Evolutionary conservation across 2,888 invertebrate species (phyloP), one percentile per base, ranked within the genome.

Genomic region (Athalia circularis): DNA sequence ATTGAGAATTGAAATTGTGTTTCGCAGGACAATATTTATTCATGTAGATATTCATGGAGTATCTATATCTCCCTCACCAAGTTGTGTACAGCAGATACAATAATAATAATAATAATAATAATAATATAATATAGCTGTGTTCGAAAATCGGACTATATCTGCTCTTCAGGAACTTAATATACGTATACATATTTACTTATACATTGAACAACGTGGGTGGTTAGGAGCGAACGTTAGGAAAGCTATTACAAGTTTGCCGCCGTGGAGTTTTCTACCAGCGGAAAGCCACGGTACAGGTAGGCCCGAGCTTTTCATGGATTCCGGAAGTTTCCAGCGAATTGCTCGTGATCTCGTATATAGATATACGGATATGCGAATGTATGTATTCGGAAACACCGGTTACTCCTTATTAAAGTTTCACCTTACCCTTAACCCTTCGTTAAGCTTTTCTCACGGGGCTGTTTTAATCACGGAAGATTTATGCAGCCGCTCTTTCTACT

Each of bases 391-490:
- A 72, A 62, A 64, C 70, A 52, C 70, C 72, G 72, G 72, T 78
- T 78, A 50, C 78, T 61, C 78, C 52, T 78, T 72, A 78, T 78
- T 47, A 64, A 72, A 72, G 29, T 78, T 72, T 78, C 64, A 72
- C 50, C 57, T 72, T 11, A 9, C 45, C 64, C 15, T 62, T 72
- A 70, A 72, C 62, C 70, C 78, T 78, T 72, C n/a, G 70, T 62
- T 61, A 78, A 78, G 78, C 72, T 47, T 77, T 67, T 67, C 68
- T 77, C 57, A 47, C 68, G 43, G 68, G 70, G 68, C 48, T 70
- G 52, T 43, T 78, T 78, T 78, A 78, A 78, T 78, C 78, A 70
- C 64, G 64, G 13, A 29, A 72, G 64, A 78, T 78, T 72, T 78
- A 72, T 52, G 45, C 57, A 11, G 5, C 45, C 59, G n/a, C 15